Evolutionary conservation across 2,888 invertebrate species (phyloP).

Genomic region (Eilema caniola): DNA sequence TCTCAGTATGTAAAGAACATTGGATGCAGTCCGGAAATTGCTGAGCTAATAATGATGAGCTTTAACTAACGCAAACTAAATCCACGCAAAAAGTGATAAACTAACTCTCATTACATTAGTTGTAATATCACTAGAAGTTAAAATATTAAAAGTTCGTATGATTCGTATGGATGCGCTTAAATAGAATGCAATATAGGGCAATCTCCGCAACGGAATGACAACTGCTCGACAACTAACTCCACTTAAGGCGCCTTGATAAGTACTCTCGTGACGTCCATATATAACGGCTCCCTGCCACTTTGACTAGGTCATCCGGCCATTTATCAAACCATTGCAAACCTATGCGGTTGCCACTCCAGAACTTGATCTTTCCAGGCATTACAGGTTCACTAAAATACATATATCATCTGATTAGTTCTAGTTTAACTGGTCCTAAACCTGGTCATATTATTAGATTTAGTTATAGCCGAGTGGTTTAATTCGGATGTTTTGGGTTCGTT

Average conservation of each 20-base stretch:
- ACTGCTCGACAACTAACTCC: too few species aligned
- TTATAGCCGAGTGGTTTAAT: background rate
- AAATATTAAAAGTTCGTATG: background rate
- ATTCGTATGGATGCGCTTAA: background rate
- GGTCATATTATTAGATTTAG: background rate
- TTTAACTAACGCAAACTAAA: too few species aligned
- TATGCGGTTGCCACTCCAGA: background rate
- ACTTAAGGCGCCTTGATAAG: background rate
- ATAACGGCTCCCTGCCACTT: background rate
- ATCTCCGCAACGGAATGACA: background rate
- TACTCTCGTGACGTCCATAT: background rate
- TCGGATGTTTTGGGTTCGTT: background rate
- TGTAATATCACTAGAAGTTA: background rate
- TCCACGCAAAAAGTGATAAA: background rate
- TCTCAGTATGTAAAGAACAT: too few species aligned
- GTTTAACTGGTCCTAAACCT: too few species aligned
- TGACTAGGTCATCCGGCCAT: background rate
- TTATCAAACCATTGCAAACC: background rate
- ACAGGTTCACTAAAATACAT: too few species aligned
- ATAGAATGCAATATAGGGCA: background rate
- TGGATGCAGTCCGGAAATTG: too few species aligned
- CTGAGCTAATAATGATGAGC: too few species aligned
- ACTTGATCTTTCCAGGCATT: too few species aligned
- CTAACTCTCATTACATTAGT: too few species aligned
- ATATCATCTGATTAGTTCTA: too few species aligned